phyloP scores from a whole-genome alignment of 2,888 invertebrate genomes.

The Xanthorhoe spadicearia region DNA sequence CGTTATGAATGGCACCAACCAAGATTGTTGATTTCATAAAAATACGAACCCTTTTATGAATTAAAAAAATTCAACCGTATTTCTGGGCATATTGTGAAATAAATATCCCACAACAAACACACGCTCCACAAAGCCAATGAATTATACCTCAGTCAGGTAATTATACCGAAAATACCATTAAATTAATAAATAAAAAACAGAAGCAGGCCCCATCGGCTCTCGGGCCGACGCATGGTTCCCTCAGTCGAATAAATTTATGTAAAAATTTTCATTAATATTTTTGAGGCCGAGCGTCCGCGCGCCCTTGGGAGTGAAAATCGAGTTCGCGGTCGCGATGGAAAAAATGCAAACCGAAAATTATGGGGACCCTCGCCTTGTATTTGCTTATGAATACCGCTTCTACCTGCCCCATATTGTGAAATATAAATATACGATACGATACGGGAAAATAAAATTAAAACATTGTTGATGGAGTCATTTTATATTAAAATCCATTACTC shows the following conservation, averaged over 20 bases:
- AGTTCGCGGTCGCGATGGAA: conserved; percentile 84
- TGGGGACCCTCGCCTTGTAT: conserved; percentile 82
- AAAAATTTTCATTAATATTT: conserved; percentile 86
- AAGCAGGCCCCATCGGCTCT: conserved; percentile 72
- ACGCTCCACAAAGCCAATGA: conserved; percentile 76
- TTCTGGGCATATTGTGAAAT: conserved; percentile 31
- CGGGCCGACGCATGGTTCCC: conserved; percentile 76
- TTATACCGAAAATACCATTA: conserved; percentile 85
- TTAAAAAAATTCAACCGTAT: conserved; percentile 3
- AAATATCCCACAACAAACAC: conserved; percentile 69
- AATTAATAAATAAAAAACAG: conserved; percentile 85
- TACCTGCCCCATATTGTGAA: conserved; percentile 70
- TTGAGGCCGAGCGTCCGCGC: conserved; percentile 81
- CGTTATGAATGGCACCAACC: background rate
- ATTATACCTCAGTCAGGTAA: conserved; percentile 83
- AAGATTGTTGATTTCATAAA: background rate
- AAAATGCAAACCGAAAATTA: conserved; percentile 85
- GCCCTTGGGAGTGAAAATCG: conserved; percentile 83
- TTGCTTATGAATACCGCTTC: conserved; percentile 81
- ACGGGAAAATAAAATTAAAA: conserved; percentile 75
- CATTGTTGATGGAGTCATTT: conserved; percentile 60
- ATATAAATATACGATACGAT: conserved; percentile 71
- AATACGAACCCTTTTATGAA: background rate
- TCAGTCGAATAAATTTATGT: conserved; percentile 85
- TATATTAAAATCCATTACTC: conserved; percentile 52